Evolutionary conservation across 1,140 invertebrate genomes (phyloP), one percentile per base, ranked within the genome.

Genomic region (Muscidifurax raptorellus): DNA sequence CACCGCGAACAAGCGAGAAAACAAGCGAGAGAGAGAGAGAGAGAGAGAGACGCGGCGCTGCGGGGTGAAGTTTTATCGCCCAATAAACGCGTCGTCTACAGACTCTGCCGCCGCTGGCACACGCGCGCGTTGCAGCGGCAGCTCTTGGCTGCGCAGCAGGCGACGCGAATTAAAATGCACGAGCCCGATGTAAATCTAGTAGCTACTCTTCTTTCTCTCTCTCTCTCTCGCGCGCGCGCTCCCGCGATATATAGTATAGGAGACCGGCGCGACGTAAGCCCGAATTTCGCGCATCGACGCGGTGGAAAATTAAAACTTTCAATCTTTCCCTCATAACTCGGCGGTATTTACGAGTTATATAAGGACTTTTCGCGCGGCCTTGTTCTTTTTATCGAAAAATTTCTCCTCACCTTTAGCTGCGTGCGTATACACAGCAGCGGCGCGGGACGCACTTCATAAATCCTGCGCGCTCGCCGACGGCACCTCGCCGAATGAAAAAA

Each of bases 131-230:
- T 47, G 44, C 44, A 47, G 13, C 44, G 18, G 52, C 52, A n/a
- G 52, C 22, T 59, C 52, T n/a, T 59, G 66, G n/a, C 27, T 18
- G 77, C 76, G 3, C 77, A 59, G 44, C 69, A 44, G 67, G 80
- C 79, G 80, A 47, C 69, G 69, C 80, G 67, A 82, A 82, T 82
- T 74, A 82, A 82, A 82, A 82, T 82, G 80, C 80, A 82, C 80
- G 47, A 74, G 80, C 67, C 10, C 69, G 79, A 80, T 80, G 79
- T 80, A 80, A 80, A 71, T 69, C 79, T 71, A 28, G 79, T 25
- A 67, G 77, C 28, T 32, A 27, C 10, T 25, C 28, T 15, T 36
- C 52, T 30, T 9, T 7, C 32, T 36, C 32, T 36, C 32, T 36
- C 32, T 36, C 32, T 36, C 32, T 36, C 32, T 36, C 32, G 5